phyloP scores from a whole-genome alignment of 2,888 invertebrate genomes.

The Drosophila mettleri region DNA sequence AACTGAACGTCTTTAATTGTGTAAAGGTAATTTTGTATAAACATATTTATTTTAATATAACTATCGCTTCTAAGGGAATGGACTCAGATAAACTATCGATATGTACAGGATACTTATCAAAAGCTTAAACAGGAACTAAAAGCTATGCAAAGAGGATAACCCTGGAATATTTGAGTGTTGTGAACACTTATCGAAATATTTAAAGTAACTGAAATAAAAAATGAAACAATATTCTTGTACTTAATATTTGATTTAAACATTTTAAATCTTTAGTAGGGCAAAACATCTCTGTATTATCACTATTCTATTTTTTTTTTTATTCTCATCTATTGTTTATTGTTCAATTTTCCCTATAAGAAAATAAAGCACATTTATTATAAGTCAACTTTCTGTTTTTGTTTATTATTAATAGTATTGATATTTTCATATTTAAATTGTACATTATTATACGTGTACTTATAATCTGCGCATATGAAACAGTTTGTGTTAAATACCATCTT shows the following conservation, averaged over 20 bases:
- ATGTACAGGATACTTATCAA: constrained; percentile 8
- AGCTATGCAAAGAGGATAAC: neutral
- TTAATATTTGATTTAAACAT: too few species aligned
- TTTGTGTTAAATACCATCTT: constrained; percentile 69
- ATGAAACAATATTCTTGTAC: too few species aligned
- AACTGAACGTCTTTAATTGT: neutral
- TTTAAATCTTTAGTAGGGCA: too few species aligned
- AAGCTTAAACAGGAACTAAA: constrained; percentile 4
- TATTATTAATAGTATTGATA: constrained; percentile 67
- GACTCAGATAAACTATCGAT: constrained; percentile 21
- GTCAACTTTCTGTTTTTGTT: constrained; percentile 53
- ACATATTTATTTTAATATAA: neutral
- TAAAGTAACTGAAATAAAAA: neutral
- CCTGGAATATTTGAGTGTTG: neutral
- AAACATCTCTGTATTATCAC: too few species aligned
- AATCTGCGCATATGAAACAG: constrained; percentile 72
- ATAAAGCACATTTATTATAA: constrained; percentile 24
- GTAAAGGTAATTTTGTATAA: too few species aligned
- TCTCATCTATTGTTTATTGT: neutral
- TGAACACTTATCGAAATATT: neutral
- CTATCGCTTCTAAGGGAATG: neutral
- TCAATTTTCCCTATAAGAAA: neutral
- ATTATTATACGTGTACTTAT: constrained; percentile 74
- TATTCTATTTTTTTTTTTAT: too few species aligned
- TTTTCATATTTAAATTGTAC: constrained; percentile 74